phyloP scores from a whole-genome alignment of 1,140 invertebrate genomes.

The Homalodisca vitripennis region DNA sequence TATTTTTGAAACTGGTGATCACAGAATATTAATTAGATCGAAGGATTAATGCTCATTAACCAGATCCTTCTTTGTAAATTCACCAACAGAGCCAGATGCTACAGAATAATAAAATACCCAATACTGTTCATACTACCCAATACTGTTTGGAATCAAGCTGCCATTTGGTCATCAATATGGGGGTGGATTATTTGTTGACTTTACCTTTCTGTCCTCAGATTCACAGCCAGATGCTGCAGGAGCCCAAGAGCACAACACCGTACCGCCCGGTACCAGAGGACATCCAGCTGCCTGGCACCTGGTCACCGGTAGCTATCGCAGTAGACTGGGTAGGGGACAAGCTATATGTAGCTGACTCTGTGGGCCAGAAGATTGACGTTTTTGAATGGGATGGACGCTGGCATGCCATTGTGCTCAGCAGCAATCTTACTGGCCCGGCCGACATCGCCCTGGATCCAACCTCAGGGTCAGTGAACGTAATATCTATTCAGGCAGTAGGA shows the following conservation, averaged over 20 bases:
- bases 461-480: conserved; percentile 73
- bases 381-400: conserved; percentile 82
- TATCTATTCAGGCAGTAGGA: no score
- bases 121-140: no score
- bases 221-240: conserved; percentile 18
- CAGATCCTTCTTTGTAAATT: no score
- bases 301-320: conserved; percentile 85
- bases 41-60: no score
- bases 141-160: no score
- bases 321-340: conserved; percentile 98
- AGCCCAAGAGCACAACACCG: not conserved
- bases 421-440: conserved; percentile 86
- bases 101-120: no score
- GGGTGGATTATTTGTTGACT: conserved; percentile 51
- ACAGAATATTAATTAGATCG: no score
- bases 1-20: no score
- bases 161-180: no score
- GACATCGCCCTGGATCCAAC: conserved; percentile 92
- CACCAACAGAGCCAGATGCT: no score
- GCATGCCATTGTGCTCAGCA: conserved; percentile 86
- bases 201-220: no score
- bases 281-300: conserved; percentile 75
- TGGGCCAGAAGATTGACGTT: conserved; percentile 92
- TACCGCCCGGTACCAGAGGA: not conserved
- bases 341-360: conserved; percentile 90